Base-by-base conservation (phyloP, 1,140 invertebrate genomes). In the Platyura marginata region DNA sequence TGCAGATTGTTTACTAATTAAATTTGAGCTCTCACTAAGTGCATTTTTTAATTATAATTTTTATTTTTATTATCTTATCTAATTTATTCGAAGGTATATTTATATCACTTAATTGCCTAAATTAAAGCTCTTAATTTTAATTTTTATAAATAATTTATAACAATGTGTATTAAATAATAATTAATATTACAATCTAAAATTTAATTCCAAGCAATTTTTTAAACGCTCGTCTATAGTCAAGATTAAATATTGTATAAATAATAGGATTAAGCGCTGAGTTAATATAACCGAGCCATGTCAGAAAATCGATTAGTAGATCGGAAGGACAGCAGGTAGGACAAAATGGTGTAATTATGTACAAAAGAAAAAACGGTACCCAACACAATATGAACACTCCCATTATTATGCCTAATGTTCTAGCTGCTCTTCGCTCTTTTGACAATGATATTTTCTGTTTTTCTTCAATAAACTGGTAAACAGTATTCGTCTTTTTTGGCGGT, bases 241-340 rank as follows among this genome's bases (percentile, higher is more conserved):
- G 71, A 66, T 97, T 96, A 62, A 95, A 97, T 57, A 95, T 94
- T 1, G 91, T 95, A 63, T 97, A 98, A 49, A 97, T 96, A 50
- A 96, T 74, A 10, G 93, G 93, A 65, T 97, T 97, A 10, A 96
- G 70, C n/a, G 86, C 86, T 19, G 90, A 95, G 64, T 98, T 98
- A 44, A 95, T 77, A 60, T 98, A 98, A 19, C 94, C 94, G 32
- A 98, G 72, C 94, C 94, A 98, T 21, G 87, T 91, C 50, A 91
- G 87, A 54, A 91, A 86, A 59, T 89, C 87, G 34, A 82, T 78
- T 42, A 90, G 65, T 51, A 78, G 76, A 32, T 77, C 72, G 5
- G 81, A 84, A 11, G 83, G 79, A 55, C 81, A 81, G 55, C 83
- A 88, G 36, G 65, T 68, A 2, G 71, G 62, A 57, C 87, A 93